Evolutionary conservation across 2,797 vertebrate species (phyloP).

Genomic region (Gymnothorax javanicus): DNA sequence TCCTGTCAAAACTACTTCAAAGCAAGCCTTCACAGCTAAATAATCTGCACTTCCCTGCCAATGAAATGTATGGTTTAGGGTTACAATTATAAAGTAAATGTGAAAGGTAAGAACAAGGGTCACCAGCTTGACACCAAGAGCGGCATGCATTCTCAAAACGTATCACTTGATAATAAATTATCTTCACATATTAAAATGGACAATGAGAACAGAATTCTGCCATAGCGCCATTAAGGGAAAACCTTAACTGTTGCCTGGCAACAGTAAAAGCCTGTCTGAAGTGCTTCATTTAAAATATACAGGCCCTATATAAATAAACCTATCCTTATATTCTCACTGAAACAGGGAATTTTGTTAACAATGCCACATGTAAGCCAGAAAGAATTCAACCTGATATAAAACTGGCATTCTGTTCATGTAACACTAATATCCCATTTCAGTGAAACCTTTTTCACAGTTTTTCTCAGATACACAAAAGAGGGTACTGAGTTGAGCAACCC

Average conservation of each 20-base stretch:
- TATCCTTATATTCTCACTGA: conserved; percentile 20
- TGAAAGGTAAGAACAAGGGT: background rate
- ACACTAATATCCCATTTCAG: conserved; percentile 18
- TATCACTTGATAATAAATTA: conserved; percentile 51
- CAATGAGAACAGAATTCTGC: conserved; percentile 40
- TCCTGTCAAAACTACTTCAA: no score
- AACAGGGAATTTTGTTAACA: background rate
- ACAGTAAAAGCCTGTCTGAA: conserved; percentile 73
- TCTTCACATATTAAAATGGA: conserved; percentile 61
- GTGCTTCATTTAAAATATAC: conserved; percentile 64
- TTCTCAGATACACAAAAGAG: background rate
- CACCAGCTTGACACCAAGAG: background rate
- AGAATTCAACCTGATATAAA: background rate
- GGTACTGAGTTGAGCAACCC: background rate
- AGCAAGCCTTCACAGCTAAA: no score
- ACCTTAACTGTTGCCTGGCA: conserved; percentile 69
- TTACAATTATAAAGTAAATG: background rate
- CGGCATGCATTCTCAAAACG: conserved; percentile 50
- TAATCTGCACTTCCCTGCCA: no score
- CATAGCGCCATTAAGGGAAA: conserved; percentile 69
- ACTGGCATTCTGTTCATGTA: conserved; percentile 15
- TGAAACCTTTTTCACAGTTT: background rate
- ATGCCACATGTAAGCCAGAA: conserved; percentile 10
- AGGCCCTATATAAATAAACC: background rate
- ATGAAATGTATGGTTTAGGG: no score